Conservation (phyloP, 2,797 vertebrate genomes). For the Acrossocheilus fasciatus region DNA sequence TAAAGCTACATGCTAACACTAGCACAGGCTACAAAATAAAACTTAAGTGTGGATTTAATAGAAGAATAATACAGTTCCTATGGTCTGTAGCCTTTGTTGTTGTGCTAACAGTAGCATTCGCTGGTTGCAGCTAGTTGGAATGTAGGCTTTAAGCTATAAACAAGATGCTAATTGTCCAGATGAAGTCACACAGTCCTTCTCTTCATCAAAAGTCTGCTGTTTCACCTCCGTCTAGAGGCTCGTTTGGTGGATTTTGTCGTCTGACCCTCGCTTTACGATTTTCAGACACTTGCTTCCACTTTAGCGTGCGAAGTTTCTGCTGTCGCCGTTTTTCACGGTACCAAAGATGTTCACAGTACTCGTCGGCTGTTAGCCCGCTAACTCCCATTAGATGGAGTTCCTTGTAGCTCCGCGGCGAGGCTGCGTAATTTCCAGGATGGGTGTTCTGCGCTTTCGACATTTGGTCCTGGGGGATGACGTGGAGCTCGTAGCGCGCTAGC, state of each 20-base stretch:
- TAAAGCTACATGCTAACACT: slow-evolving; percentile 28
- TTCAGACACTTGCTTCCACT: slow-evolving; percentile 80
- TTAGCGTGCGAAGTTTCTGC: slow-evolving; percentile 81
- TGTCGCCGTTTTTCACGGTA: slow-evolving; percentile 81
- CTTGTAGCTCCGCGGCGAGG: slow-evolving; percentile 73
- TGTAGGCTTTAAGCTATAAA: slow-evolving; percentile 13
- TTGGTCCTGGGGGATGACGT: slow-evolving; percentile 74
- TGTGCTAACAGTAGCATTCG: slow-evolving; percentile 15
- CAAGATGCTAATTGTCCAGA: slow-evolving; percentile 5
- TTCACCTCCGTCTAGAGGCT: slow-evolving; percentile 56
- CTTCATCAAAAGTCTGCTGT: slow-evolving; percentile 23
- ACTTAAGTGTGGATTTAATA: neutral
- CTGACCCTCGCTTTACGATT: slow-evolving; percentile 80
- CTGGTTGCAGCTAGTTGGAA: neutral
- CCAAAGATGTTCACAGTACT: slow-evolving; percentile 85
- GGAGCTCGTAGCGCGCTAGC: slow-evolving; percentile 78
- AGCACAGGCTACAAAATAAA: slow-evolving; percentile 16
- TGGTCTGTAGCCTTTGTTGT: slow-evolving; percentile 4
- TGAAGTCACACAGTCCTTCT: neutral
- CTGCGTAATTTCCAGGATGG: slow-evolving; percentile 32
- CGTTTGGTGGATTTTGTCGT: slow-evolving; percentile 74
- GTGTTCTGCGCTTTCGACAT: slow-evolving; percentile 47
- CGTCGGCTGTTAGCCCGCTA: slow-evolving; percentile 74
- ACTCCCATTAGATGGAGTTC: slow-evolving; percentile 74
- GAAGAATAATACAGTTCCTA: neutral